Conservation (phyloP, 2,888 invertebrate species). For the Eubasilissa splendida region DNA sequence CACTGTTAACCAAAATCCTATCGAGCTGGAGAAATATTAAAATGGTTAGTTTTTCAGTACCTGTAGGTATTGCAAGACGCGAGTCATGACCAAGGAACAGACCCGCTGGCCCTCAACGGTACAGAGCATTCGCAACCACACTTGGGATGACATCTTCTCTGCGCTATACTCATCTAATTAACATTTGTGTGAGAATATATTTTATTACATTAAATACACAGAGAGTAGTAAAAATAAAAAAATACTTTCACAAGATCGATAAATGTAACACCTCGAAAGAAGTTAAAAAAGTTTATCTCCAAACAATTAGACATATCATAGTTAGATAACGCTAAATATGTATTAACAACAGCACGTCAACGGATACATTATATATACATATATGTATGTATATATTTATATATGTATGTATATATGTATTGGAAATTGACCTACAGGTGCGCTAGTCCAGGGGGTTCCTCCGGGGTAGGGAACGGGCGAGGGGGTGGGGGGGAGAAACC, state of each 20-base stretch:
- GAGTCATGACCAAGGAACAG: too few species aligned
- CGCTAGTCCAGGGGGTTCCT: slow-evolving; percentile 1
- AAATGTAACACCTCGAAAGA: slow-evolving; percentile 42
- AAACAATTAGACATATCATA: slow-evolving; percentile 33
- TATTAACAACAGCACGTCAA: slow-evolving; percentile 45
- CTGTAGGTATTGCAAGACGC: too few species aligned
- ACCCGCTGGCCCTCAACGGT: too few species aligned
- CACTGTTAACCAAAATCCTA: too few species aligned
- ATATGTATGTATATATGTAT: slow-evolving; percentile 11
- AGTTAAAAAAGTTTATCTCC: slow-evolving; percentile 37
- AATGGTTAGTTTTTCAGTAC: too few species aligned
- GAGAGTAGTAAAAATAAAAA: slow-evolving; percentile 55
- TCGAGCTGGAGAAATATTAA: too few species aligned
- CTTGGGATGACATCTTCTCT: background rate
- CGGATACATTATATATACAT: slow-evolving; percentile 19
- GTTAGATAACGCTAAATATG: slow-evolving; percentile 39
- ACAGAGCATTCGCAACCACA: too few species aligned
- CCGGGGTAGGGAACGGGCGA: background rate
- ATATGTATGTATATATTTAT: background rate
- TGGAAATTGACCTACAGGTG: slow-evolving; percentile 37
- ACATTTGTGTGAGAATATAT: slow-evolving; percentile 33
- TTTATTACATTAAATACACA: slow-evolving; percentile 39
- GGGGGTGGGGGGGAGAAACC: slow-evolving; percentile 20
- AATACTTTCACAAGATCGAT: slow-evolving; percentile 51
- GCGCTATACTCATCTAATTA: slow-evolving; percentile 14